Evolutionary conservation across 2,113 vertebrate genomes (phyloP).

Genomic region (Narcine bancroftii): DNA sequence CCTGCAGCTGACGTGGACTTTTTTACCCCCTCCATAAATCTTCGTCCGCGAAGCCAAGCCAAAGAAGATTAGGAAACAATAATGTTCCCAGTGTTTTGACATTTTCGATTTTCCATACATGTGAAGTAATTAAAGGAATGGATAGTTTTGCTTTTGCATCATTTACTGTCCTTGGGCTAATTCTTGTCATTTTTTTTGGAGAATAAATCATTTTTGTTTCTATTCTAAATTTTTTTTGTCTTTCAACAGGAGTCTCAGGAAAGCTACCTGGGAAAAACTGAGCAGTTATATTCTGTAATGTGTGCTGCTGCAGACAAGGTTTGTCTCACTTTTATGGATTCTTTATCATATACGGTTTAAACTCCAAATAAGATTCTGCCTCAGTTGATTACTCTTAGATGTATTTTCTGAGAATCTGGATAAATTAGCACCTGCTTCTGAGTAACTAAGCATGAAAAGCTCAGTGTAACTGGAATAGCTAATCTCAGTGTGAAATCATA

Average conservation of each 20-base stretch:
- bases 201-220: not conserved
- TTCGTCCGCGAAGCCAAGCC: too few species aligned
- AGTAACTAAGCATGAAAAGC: too few species aligned
- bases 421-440: too few species aligned
- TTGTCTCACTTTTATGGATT: constrained; percentile 41
- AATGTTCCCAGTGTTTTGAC: not conserved
- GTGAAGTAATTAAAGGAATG: not conserved
- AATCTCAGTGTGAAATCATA: too few species aligned
- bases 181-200: not conserved
- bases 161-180: not conserved
- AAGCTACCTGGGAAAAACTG: constrained; percentile 71
- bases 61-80: not conserved
- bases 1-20: too few species aligned
- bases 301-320: constrained; percentile 78
- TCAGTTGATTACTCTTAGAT: not conserved
- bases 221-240: not conserved
- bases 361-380: not conserved
- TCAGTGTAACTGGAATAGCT: too few species aligned
- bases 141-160: not conserved
- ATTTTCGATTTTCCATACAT: too few species aligned
- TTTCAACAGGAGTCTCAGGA: constrained; percentile 63
- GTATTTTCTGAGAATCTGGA: too few species aligned
- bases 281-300: constrained; percentile 65
- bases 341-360: not conserved
- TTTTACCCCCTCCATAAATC: too few species aligned